Conservation (phyloP, 2,113 vertebrate genomes). For the Isichthys henryi region DNA sequence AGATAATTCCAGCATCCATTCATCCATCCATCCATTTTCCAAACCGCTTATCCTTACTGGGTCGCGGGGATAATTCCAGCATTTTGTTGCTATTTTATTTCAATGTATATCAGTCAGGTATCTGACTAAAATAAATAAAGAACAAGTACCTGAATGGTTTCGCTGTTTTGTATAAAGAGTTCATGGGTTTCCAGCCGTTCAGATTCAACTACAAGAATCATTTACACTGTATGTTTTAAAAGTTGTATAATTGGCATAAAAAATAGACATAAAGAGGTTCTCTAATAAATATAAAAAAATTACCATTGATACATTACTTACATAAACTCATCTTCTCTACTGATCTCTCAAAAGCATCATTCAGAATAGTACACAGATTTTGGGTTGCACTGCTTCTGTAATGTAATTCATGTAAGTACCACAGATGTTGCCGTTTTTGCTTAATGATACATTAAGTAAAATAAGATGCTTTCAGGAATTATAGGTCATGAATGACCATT, state of each 20-base stretch:
- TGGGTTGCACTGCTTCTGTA: constrained; percentile 72
- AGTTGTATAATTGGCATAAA: not conserved
- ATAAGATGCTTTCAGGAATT: not conserved
- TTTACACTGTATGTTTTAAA: not conserved
- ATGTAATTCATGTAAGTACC: not conserved
- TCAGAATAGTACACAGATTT: constrained; percentile 78
- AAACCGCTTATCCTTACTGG: too few species aligned
- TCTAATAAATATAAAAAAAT: constrained; percentile 1
- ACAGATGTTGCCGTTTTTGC: not conserved
- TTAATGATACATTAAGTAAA: not conserved
- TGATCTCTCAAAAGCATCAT: constrained; percentile 76
- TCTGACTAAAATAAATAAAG: not conserved
- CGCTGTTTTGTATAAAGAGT: constrained; percentile 69
- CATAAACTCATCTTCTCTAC: constrained; percentile 78
- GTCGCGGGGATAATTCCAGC: not conserved
- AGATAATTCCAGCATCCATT: not conserved
- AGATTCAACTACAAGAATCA: constrained; percentile 69
- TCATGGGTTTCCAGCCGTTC: constrained; percentile 82
- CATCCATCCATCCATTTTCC: too few species aligned
- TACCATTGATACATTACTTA: constrained; percentile 53
- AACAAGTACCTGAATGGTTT: constrained; percentile 70
- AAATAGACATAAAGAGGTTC: not conserved
- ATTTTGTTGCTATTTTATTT: not conserved
- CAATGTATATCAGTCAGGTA: too few species aligned
- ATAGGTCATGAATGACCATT: not conserved